Base-by-base conservation (phyloP, 2,797 vertebrate genomes). In the Sparidentex hasta region DNA sequence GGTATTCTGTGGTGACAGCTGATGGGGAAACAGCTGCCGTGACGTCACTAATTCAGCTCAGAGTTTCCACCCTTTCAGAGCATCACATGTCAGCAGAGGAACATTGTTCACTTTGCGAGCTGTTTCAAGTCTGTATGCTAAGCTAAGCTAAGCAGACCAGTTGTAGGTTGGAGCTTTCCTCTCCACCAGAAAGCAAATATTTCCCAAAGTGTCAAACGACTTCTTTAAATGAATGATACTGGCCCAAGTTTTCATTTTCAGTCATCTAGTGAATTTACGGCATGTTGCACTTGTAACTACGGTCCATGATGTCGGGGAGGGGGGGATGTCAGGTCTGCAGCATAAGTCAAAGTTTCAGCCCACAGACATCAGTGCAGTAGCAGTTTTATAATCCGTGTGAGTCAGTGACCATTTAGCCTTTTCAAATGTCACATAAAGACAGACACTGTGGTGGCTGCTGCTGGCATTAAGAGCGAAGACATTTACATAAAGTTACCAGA, bases 341-440 rank as follows among this genome's bases (percentile, higher is more conserved):
- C 51, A 7, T 44, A 41, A 58, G 16, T 16, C 38, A n/a, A 50
- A 58, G 65, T 71, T 74, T 79, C 64, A 68, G 71, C 59, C 72
- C 56, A 50, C 74, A 68, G 65, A 75, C 65, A 7, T 27, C 47
- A 21, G 56, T 3, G 33, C 25, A 44, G 70, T 62, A 44, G 68
- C 27, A 17, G 69, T 67, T 81, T 74, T 25, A 63, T 74, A 57
- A 78, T 69, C 23, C 3, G 14, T 5, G 25, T 48, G 56, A 69
- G 51, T 67, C 27, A 38, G 29, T 71, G 68, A 69, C 56, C 14
- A 3, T 73, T 75, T 71, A 50, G 62, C 71, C 65, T 81, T 78
- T 84, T 68, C 43, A 78, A 86, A 87, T 83, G 81, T 81, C 69
- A 81, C 70, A 73, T 13, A 43, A 52, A 67, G 65, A 74, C 25